Evolutionary conservation across 2,113 vertebrate species (phyloP).

Genomic region (Sinocyclocheilus anshuiensis): DNA sequence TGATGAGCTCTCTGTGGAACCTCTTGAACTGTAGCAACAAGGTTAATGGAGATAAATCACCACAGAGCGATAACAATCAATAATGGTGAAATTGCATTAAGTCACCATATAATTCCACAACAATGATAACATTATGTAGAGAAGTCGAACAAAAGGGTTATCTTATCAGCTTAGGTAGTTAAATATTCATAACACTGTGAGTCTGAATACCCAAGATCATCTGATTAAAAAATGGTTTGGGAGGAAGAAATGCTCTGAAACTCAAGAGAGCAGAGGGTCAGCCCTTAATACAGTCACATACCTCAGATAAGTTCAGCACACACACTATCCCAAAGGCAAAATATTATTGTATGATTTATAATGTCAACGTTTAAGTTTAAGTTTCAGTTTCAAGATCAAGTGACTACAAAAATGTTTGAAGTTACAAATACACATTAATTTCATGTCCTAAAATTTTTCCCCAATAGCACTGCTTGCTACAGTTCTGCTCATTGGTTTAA

Average conservation of each 20-base stretch:
- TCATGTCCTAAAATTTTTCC: not conserved
- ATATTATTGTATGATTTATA: not conserved
- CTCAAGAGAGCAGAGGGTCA: not conserved
- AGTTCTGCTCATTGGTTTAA: not conserved
- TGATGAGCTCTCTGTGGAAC: conserved; percentile 91
- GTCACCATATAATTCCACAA: conserved; percentile 22
- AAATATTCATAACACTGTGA: conserved; percentile 60
- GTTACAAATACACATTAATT: not conserved
- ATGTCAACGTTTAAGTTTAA: not conserved
- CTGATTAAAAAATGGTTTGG: not conserved
- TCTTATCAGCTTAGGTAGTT: conserved; percentile 62
- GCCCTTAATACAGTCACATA: not conserved
- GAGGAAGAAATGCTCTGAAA: not conserved
- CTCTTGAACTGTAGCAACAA: conserved; percentile 84
- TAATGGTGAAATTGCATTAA: not conserved
- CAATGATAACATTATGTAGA: not conserved
- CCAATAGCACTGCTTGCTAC: not conserved
- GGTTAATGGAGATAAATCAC: not conserved
- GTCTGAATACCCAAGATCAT: conserved; percentile 22
- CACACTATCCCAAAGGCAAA: not conserved
- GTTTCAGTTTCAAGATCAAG: not conserved
- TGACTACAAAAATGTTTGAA: conserved; percentile 13
- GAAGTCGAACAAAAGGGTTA: conserved; percentile 15
- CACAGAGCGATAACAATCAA: conserved; percentile 8
- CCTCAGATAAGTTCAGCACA: not conserved